Evolutionary conservation across 2,113 vertebrate species (phyloP).

Genomic region (Tetraodon nigroviridis): DNA sequence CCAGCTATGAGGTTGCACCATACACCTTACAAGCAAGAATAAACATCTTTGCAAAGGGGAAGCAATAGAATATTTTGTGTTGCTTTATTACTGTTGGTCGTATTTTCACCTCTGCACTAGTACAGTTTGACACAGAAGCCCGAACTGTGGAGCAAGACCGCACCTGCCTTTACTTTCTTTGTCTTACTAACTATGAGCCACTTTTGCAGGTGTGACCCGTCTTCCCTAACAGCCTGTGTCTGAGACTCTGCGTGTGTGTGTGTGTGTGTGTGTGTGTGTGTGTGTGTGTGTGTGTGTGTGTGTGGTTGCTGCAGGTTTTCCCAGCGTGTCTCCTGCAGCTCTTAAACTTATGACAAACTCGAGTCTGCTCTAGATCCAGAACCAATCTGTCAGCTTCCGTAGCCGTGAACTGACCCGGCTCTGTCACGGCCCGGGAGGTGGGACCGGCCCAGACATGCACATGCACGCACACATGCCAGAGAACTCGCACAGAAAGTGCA

Average conservation of each 20-base stretch:
- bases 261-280: no score
- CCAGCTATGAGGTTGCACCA: conserved; percentile 19
- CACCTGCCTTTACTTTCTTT: conserved; percentile 14
- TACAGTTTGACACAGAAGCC: conserved; percentile 10
- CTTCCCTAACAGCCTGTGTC: no score
- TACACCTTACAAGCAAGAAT: not conserved
- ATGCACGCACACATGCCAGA: conserved; percentile 1
- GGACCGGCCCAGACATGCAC: not conserved
- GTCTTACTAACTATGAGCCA: no score
- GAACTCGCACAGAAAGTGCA: conserved; percentile 16
- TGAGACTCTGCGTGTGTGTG: no score
- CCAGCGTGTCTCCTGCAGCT: conserved; percentile 6
- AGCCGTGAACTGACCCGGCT: conserved; percentile 1
- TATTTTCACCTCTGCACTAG: not conserved
- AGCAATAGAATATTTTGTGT: no score
- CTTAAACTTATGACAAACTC: conserved; percentile 22
- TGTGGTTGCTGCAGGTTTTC: no score
- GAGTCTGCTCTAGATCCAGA: conserved; percentile 11
- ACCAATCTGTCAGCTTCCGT: conserved; percentile 10
- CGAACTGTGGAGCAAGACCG: conserved; percentile 33
- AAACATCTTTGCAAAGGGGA: not conserved
- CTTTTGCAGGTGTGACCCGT: no score
- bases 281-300: no score
- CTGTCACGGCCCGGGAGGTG: not conserved
- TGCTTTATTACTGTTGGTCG: no score